Conservation (phyloP, 2,888 invertebrate genomes). For the Morpho achilles region DNA sequence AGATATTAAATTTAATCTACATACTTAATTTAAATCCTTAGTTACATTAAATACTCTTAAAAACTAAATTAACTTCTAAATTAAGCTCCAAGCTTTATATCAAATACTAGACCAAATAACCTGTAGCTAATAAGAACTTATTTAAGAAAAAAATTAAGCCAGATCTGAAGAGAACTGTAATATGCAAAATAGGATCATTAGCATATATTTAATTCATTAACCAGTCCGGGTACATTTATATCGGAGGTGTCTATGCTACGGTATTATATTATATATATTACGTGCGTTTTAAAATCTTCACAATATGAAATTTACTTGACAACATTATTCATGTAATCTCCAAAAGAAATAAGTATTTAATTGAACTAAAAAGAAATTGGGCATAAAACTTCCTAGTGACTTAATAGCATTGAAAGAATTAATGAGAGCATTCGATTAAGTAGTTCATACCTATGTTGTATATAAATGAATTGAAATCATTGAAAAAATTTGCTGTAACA, state of each 20-base stretch:
- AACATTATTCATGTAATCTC: no score
- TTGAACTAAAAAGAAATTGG: not conserved
- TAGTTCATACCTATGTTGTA: conserved; percentile 1
- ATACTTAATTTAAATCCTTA: conserved; percentile 27
- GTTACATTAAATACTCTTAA: conserved; percentile 29
- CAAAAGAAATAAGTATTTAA: no score
- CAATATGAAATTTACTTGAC: no score
- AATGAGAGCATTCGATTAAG: conserved; percentile 3
- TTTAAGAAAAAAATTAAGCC: not conserved
- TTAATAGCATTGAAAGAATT: not conserved
- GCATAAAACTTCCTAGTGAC: not conserved
- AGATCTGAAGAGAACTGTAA: not conserved
- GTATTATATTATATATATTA: no score
- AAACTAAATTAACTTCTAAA: conserved; percentile 21
- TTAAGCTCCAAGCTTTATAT: conserved; percentile 33
- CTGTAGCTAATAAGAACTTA: not conserved
- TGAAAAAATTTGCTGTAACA: conserved; percentile 4
- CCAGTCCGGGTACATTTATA: not conserved
- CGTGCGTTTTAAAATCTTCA: no score
- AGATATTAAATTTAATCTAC: conserved; percentile 22
- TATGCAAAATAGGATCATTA: not conserved
- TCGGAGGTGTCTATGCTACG: not conserved
- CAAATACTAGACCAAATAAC: conserved; percentile 23
- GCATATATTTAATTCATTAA: not conserved
- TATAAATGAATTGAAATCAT: conserved; percentile 1